Base-by-base conservation (phyloP, 1,140 invertebrate species). In the Cotesia chilonis region DNA sequence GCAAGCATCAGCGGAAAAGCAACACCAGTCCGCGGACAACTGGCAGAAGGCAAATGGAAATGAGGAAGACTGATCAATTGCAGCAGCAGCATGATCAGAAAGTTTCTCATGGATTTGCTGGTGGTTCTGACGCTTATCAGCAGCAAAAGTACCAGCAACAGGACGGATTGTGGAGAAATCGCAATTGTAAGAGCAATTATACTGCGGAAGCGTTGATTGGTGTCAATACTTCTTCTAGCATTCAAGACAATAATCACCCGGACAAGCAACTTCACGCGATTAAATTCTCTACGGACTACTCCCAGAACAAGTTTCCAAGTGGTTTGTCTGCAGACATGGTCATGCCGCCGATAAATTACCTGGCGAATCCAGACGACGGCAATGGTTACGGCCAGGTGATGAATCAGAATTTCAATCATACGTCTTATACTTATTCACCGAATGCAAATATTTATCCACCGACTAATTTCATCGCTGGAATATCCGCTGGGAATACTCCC, bases 191-290 rank as follows among this genome's bases (percentile, higher is more conserved):
- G 28, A 90, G 87, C 61, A 91, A 88, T 81, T 90, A 91, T 67
- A 90, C 89, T 3, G 90, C 90, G 0, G 90, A 91, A 72, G 88
- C 89, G 12, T 76, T 91, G 9, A 90, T 91, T 60, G 86, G 87
- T 63, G 85, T 76, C 54, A 88, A 72, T 67, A 65, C 77, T 66
- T 81, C 65, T 35, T 81, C 65, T 37, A 85, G 74, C 74, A 80
- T 84, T 67, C 84, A 81, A 4, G 84, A 87, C 63, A 81, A 78
- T 36, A 80, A 75, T 70, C 76, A 82, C 41, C 76, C 81, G 4
- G 84, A 87, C 4, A 87, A 86, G 37, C 84, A 87, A 7, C n/a
- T 72, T 1, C 75, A 73, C 17, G 76, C 81, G 2, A 79, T 78
- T 4, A 87, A 87, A 12, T 87, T 86, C 20, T 71, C 82, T 0